Base-by-base conservation (phyloP, 2,888 invertebrate species). In the Xestia ashworthii region DNA sequence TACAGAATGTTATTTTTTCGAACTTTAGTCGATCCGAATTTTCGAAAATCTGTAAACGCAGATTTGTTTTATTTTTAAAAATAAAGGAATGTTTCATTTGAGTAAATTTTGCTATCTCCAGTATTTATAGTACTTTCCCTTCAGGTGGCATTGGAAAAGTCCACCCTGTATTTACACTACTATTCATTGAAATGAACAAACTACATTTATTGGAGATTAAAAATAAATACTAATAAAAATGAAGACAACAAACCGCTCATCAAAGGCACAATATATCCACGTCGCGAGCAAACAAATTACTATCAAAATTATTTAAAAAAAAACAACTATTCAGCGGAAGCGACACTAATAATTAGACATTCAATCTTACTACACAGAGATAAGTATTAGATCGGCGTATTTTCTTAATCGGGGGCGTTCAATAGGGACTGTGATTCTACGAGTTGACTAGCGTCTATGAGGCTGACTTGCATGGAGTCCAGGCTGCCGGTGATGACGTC, bases 341-440 rank as follows among this genome's bases (percentile, higher is more conserved):
- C 78, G 79, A 76, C 70, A 72, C 69, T 74, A 83, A 55, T 48
- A 78, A 72, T 76, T 78, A 62, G 53, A 82, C 62, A 72, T 76
- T 78, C 66, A 86, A 64, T 16, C 65, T 78, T 78, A 77, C 65
- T 67, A 55, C 53, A n/a, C 76, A 5, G 58, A 66, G 55, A 82
- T 81, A 88, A 81, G 70, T 76, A 67, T 82, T 74, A 80, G 38
- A 68, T 75, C 53, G 32, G 12, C 70, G 3, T 64, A 41, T 69
- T 53, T 64, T 44, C 25, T 97, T 97, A 98, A 91, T 98, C 98
- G 19, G 98, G 97, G 67, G 97, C 98, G 88, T 98, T 98, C 68
- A 98, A 95, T 73, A 98, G 94, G 38, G 98, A 98, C 91, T 98
- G 98, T 6, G 98, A 97, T 93, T 98, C 98, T 78, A 98, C 93